Evolutionary conservation across 2,797 vertebrate genomes (phyloP).

Genomic region (Pitangus sulphuratus): DNA sequence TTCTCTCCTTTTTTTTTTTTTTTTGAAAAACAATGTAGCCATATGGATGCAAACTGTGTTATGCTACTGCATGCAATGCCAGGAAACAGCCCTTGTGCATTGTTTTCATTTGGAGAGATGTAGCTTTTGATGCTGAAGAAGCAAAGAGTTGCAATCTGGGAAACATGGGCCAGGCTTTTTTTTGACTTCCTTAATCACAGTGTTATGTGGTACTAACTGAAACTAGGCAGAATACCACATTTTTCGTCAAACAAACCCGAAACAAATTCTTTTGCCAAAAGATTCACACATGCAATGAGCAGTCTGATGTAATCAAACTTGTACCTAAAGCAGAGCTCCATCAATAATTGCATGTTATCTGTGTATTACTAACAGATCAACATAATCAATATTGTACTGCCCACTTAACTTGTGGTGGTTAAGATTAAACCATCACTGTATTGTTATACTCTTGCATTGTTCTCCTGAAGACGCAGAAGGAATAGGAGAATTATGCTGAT

Average conservation of each 20-base stretch:
- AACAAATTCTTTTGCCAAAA: neutral
- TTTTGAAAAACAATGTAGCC: neutral
- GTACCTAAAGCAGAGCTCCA: neutral
- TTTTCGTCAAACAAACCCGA: neutral
- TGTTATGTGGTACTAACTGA: neutral
- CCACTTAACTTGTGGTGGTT: neutral
- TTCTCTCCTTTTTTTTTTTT: neutral
- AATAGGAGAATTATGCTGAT: neutral
- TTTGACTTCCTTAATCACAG: neutral
- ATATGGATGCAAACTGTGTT: neutral
- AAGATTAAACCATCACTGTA: neutral
- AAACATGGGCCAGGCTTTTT: neutral
- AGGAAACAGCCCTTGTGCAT: neutral
- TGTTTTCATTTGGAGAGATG: neutral
- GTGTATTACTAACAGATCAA: neutral
- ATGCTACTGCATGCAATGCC: neutral
- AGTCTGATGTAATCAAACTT: neutral
- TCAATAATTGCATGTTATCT: neutral
- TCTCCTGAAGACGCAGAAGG: neutral
- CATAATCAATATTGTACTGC: neutral
- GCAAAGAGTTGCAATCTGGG: neutral
- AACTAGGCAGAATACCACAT: neutral
- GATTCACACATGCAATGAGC: neutral
- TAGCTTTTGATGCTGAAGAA: neutral
- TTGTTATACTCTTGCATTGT: neutral